Base-by-base conservation (phyloP, 92 coral and sea anemone genomes). In the Palythoa heliodiscus region DNA sequence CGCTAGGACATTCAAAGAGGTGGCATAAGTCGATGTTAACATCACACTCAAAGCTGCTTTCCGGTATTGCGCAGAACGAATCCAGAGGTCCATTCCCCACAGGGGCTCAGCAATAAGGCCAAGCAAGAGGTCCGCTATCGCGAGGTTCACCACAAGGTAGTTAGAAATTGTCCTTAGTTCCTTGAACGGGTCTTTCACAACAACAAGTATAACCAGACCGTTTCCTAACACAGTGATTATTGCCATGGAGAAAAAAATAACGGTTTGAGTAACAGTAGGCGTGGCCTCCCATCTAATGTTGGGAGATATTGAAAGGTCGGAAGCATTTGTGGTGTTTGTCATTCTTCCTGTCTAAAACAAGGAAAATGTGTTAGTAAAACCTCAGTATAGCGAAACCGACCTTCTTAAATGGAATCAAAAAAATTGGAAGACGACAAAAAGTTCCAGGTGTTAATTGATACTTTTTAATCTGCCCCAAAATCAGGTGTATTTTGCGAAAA, bases 71-170 rank as follows among this genome's bases (percentile, higher is more conserved):
- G 72, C 11, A 0, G 84, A 79, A 3, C 5, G 35, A 25, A 79
- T 68, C 84, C 84, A 79, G 13, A 78, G 73, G 58, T 72, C 20
- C 38, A 78, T 78, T 60, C 83, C 83, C 83, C 83, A 78, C n/a
- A 78, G 71, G 83, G 83, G 72, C 72, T 78, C 83, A 78, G 83
- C 83, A 9, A 78, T 61, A 40, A 78, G 52, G 54, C 83, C 83
- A 61, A 78, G 83, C 38, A 78, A 25, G 13, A 78, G 7, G 72
- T 78, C 83, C 55, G 83, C 58, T 35, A 40, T 39, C n/a, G 83
- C 83, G 17, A 78, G 83, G 72, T 78, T 78, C 17, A 54, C 52
- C 55, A 78, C 83, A 2, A 78, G 83, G 71, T 78, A 78, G 37
- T 78, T 78, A 12, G 83, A 9, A 16, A 78, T 40, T 39, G 83